Conservation (phyloP, 2,797 vertebrate species). For the Typhlichthys eigenmanni region DNA sequence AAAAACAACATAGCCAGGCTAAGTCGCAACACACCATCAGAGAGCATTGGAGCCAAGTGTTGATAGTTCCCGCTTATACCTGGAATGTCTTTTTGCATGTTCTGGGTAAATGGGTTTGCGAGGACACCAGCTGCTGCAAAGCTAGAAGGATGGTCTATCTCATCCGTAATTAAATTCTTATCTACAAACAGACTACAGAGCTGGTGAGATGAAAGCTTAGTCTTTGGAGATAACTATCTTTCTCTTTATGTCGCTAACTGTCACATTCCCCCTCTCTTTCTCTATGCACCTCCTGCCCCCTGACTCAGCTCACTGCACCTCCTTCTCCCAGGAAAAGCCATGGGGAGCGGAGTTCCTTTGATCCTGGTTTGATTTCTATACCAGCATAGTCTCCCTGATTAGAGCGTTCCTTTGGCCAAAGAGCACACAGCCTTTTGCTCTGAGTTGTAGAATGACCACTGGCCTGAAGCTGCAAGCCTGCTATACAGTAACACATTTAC, state of each 20-base stretch:
- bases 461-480: no score
- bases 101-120: not conserved
- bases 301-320: constrained; percentile 12
- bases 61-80: not conserved
- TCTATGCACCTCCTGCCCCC: constrained; percentile 6
- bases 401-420: no score
- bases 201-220: constrained; percentile 5
- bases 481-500: no score
- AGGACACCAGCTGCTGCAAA: not conserved
- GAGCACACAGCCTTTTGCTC: no score
- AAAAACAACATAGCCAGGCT: constrained; percentile 14
- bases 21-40: constrained; percentile 3
- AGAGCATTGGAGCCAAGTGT: constrained; percentile 11
- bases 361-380: no score
- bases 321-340: not conserved
- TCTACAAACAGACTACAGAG: constrained; percentile 27
- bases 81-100: no score
- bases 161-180: constrained; percentile 38
- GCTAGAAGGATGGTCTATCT: constrained; percentile 1
- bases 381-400: no score
- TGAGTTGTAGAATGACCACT: no score
- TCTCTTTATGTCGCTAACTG: not conserved
- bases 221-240: not conserved
- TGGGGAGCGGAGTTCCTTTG: no score
- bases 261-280: not conserved